phyloP scores from a whole-genome alignment of 1,140 invertebrate genomes.

The Drosophila nigrodunni region DNA sequence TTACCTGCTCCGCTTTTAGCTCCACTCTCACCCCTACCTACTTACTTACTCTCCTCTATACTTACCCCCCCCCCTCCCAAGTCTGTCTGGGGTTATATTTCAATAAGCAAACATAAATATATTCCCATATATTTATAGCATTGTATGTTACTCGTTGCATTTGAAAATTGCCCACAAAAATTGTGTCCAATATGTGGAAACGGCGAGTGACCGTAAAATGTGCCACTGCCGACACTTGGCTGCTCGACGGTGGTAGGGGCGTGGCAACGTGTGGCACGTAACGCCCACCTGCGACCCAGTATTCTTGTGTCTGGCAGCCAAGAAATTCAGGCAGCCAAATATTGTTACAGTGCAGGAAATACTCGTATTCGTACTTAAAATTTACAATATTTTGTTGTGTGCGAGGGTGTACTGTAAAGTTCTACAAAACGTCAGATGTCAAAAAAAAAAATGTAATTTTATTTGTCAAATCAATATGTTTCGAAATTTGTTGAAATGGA shows the following conservation, averaged over 20 bases:
- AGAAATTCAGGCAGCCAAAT: conserved; percentile 72
- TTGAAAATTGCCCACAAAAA: conserved; percentile 73
- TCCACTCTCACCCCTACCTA: neutral
- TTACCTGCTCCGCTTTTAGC: conserved; percentile 28
- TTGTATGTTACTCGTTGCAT: conserved; percentile 62
- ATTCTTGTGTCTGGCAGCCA: conserved; percentile 46
- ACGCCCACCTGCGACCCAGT: conserved; percentile 23
- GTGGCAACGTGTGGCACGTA: neutral
- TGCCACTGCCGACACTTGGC: conserved; percentile 63
- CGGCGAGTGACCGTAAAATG: conserved; percentile 63
- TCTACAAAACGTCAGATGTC: neutral
- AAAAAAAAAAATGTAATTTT: neutral
- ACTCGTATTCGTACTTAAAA: conserved; percentile 11
- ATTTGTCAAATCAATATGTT: neutral
- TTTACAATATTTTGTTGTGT: conserved; percentile 32
- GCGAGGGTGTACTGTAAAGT: conserved; percentile 7
- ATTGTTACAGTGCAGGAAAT: conserved; percentile 49
- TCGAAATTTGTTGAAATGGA: neutral
- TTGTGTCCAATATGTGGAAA: conserved; percentile 71
- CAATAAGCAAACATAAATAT: conserved; percentile 74
- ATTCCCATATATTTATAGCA: conserved; percentile 69
- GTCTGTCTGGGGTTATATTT: conserved; percentile 52
- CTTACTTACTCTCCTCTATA: no score
- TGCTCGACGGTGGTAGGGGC: conserved; percentile 20
- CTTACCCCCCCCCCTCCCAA: neutral